Base-by-base conservation (phyloP, 2,113 vertebrate species). In the Callaeas wilsoni region DNA sequence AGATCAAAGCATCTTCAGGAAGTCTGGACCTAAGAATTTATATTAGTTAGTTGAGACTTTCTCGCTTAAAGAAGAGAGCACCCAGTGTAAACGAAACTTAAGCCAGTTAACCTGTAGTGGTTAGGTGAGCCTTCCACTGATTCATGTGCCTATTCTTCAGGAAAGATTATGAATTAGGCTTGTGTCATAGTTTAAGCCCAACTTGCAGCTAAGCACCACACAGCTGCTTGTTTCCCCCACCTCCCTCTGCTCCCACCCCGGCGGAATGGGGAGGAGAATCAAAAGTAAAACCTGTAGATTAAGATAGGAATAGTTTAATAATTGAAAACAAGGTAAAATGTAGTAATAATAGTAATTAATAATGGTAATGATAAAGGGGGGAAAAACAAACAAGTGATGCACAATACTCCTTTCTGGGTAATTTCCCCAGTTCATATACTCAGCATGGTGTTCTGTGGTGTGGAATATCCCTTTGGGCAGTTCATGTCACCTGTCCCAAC, bases 181-280 rank as follows among this genome's bases (percentile, higher is more conserved):
- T 70, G 29, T 56, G 32, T 65, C 0, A 0, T 30, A 16, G 29
- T 46, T 52, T n/a, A 46, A 39, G 30, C 29, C 33, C 13, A n/a
- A 20, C 9, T 39, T 65, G 13, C 29, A 39, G 12, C 23, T 53
- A 39, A 74, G 39, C 29, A 26, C 10, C 10, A 9, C 27, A 19
- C 7, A 15, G 7, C 68, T 67, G 7, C 32, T 42, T n/a, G 9
- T 8, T 74, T 37, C 12, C 27, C 17, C 32, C 2, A 13, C 4
- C 16, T 7, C 18, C 17, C 9, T n/a, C n/a, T 46, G 23, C 13
- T 41, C 6, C 18, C 17, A 65, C 44, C 4, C 4, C 3, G 0
- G 7, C 52, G 44, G 18, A 52, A 74, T 5, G 29, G 46, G 15
- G 19, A 25, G 44, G 13, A 25, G 7, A 67, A 81, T 52, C 37